phyloP scores from a whole-genome alignment of 2,113 vertebrate species.

The Hypocryptadius cinnamomeus region DNA sequence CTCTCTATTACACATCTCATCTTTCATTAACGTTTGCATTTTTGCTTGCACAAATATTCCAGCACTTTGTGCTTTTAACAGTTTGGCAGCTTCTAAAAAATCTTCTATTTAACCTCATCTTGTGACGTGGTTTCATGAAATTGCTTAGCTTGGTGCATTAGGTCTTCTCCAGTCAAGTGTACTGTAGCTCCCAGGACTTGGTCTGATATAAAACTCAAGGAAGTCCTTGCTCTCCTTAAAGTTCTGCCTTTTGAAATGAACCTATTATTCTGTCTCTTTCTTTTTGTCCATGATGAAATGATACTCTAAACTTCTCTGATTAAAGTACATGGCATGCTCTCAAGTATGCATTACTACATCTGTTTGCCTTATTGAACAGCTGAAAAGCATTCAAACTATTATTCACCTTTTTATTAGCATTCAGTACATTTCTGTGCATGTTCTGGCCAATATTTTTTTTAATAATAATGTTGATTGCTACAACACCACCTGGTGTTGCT shows the following conservation, averaged over 20 bases:
- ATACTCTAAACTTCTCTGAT: background rate
- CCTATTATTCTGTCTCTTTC: background rate
- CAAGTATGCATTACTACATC: slow-evolving; percentile 47
- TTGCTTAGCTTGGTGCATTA: background rate
- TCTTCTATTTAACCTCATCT: background rate
- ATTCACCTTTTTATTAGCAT: slow-evolving; percentile 36
- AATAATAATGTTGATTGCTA: slow-evolving; percentile 8
- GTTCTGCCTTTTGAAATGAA: background rate
- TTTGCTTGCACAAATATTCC: background rate
- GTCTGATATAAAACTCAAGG: background rate
- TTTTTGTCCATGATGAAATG: background rate
- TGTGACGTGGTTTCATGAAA: background rate
- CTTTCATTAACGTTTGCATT: background rate
- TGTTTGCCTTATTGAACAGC: slow-evolving; percentile 53
- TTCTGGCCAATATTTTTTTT: background rate
- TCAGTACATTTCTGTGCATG: slow-evolving; percentile 28
- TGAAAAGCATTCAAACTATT: slow-evolving; percentile 45
- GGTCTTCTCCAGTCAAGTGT: background rate
- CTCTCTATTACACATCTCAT: background rate
- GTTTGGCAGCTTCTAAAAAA: background rate
- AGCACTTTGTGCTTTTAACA: background rate
- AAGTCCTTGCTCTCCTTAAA: background rate
- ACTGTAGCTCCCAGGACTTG: background rate
- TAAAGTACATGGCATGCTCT: background rate
- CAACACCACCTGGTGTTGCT: slow-evolving; percentile 33